Conservation (phyloP, 2,797 vertebrate species). For the Cuniculus paca region DNA sequence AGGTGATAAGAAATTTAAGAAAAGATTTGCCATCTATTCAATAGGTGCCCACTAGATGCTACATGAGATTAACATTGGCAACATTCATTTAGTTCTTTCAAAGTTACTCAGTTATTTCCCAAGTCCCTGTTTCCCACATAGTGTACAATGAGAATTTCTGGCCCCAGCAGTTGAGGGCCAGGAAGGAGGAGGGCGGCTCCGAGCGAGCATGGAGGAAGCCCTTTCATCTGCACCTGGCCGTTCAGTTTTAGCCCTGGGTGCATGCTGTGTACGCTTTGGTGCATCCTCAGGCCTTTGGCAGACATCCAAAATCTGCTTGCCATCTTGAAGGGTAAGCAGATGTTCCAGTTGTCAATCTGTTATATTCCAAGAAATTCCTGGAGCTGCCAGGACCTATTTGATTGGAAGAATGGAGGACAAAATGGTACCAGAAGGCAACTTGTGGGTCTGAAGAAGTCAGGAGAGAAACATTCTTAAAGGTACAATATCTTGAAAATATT, state of each 20-base stretch:
- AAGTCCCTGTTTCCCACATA: neutral
- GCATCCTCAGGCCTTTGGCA: neutral
- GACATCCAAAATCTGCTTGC: neutral
- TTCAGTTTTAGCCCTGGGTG: neutral
- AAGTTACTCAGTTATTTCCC: neutral
- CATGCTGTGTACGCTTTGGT: neutral
- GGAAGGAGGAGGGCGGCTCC: neutral
- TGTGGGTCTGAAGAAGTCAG: neutral
- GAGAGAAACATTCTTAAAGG: neutral
- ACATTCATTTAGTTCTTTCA: constrained; percentile 36
- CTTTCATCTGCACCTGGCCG: neutral
- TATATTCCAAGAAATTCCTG: neutral
- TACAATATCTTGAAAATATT: neutral
- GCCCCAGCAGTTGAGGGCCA: neutral
- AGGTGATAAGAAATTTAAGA: neutral
- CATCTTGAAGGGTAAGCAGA: neutral
- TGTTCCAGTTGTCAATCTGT: neutral
- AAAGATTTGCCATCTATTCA: neutral
- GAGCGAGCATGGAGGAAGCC: neutral
- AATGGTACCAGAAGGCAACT: neutral
- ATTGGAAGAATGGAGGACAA: neutral
- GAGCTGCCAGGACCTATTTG: neutral
- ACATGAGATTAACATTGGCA: neutral
- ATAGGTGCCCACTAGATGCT: neutral
- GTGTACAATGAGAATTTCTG: neutral